phyloP scores from a whole-genome alignment of 2,888 invertebrate genomes.

The Leptinotarsa peninsularis region DNA sequence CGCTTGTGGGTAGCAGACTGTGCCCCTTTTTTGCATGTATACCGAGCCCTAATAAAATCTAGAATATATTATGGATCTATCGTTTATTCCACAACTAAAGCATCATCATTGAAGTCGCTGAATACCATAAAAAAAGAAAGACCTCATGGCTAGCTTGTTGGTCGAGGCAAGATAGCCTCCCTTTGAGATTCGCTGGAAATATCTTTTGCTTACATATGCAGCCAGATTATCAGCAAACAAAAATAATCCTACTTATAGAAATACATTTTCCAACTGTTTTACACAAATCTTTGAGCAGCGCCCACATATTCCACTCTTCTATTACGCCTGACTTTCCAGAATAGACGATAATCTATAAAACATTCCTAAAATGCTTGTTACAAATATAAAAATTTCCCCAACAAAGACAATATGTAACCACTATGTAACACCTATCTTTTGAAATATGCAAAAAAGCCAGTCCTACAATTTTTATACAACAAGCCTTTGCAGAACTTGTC shows the following conservation, averaged over 20 bases:
- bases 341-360: no score
- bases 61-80: no score
- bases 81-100: no score
- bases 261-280: background rate
- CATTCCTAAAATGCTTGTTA: no score
- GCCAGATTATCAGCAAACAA: background rate
- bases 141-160: background rate
- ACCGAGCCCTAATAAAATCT: no score
- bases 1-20: no score
- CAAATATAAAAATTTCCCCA: no score
- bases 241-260: background rate
- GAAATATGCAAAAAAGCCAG: background rate
- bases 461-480: background rate
- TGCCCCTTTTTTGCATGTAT: no score
- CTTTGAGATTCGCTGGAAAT: background rate
- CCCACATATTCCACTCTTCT: no score
- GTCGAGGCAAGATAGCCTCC: background rate
- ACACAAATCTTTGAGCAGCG: background rate
- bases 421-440: background rate
- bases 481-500: background rate
- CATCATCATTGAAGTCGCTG: slow-evolving; percentile 14
- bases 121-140: background rate
- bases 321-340: no score
- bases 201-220: background rate
- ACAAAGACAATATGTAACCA: background rate